Conservation (phyloP, 2,888 invertebrate genomes). For the Congeria kusceri region DNA sequence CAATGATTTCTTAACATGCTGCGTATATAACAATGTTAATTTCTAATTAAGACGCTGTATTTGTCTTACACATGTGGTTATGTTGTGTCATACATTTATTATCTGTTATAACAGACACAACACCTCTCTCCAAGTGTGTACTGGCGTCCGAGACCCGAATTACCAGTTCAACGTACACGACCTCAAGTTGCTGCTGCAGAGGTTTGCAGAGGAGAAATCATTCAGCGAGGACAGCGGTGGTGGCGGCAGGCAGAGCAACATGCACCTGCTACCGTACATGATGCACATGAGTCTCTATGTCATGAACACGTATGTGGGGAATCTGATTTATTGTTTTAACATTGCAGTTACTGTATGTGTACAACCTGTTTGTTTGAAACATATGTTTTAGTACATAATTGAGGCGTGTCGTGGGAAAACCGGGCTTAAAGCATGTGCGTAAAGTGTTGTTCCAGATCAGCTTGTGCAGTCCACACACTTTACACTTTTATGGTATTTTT, state of each 20-base stretch:
- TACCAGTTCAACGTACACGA: slow-evolving; percentile 93
- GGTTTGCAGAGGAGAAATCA: slow-evolving; percentile 96
- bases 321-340: no score
- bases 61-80: no score
- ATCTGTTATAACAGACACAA: slow-evolving; percentile 86
- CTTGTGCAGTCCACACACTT: no score
- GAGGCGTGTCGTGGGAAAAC: no score
- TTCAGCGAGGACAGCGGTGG: slow-evolving; percentile 98
- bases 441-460: no score
- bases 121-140: slow-evolving; percentile 86
- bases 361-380: not conserved
- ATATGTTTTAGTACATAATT: no score
- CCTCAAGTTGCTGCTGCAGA: slow-evolving; percentile 93
- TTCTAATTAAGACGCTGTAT: no score
- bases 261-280: slow-evolving; percentile 97
- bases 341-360: no score
- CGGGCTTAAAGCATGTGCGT: no score
- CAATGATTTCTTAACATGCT: no score
- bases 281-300: slow-evolving; percentile 96
- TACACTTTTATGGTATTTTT: no score
- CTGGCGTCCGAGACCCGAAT: slow-evolving; percentile 85
- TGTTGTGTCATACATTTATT: not conserved
- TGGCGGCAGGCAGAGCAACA: slow-evolving; percentile 97
- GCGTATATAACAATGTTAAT: no score
- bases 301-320: slow-evolving; percentile 88